These are phyloP conservation scores for Vollenhovia emeryi DNA, from an alignment of 1,140 invertebrate species.

Conservation along the genomic window DNA sequence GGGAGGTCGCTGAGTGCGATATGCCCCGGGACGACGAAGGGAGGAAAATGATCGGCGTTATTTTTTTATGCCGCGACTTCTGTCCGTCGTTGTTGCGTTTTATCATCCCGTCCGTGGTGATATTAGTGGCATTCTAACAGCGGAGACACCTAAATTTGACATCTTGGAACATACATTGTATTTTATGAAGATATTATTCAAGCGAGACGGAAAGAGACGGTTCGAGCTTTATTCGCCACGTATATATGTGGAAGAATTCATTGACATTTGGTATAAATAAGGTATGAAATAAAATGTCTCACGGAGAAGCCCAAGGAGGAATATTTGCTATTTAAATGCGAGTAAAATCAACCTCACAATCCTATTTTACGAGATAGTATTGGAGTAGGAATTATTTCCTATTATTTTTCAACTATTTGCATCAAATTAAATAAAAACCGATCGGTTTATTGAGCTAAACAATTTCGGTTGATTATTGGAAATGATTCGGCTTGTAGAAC, in stretches of 20 bases:
- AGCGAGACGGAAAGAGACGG: neutral
- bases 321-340: neutral
- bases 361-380: neutral
- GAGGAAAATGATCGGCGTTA: slow-evolving; percentile 45
- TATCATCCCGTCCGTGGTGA: neutral
- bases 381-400: neutral
- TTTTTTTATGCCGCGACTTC: slow-evolving; percentile 37
- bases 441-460: neutral
- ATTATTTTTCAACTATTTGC: neutral
- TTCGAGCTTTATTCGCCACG: neutral
- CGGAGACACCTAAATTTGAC: slow-evolving; percentile 13
- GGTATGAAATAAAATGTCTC: neutral
- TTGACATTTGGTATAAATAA: neutral
- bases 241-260: neutral
- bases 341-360: neutral
- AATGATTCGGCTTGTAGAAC: neutral
- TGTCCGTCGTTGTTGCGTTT: slow-evolving; percentile 50
- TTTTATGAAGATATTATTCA: slow-evolving; percentile 36
- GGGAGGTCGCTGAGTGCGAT: slow-evolving; percentile 47
- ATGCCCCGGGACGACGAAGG: slow-evolving; percentile 25
- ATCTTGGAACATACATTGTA: neutral
- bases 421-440: neutral
- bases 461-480: neutral
- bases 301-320: neutral
- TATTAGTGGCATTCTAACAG: slow-evolving; percentile 21